phyloP scores from a whole-genome alignment of 2,113 vertebrate species.

The Rhinogobius similis region DNA sequence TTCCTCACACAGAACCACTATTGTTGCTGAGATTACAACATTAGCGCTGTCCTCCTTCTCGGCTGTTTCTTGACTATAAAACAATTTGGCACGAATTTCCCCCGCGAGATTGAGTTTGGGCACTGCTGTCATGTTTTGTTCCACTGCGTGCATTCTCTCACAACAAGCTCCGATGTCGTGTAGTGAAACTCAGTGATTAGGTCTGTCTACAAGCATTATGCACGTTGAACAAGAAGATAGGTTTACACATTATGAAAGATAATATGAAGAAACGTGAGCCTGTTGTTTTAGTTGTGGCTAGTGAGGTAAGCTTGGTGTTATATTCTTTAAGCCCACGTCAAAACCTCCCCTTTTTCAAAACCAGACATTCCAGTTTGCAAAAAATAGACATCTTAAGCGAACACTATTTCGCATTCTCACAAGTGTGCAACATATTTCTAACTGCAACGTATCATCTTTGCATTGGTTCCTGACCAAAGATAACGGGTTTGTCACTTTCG shows the following conservation, averaged over 20 bases:
- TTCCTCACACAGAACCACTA: constrained; percentile 57
- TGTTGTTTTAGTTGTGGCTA: constrained; percentile 36
- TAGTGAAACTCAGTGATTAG: constrained; percentile 65
- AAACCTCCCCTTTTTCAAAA: constrained; percentile 32
- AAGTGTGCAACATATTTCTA: constrained; percentile 30
- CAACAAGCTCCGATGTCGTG: constrained; percentile 44
- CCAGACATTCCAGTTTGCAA: constrained; percentile 51
- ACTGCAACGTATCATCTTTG: constrained; percentile 40
- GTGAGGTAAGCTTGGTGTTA: constrained; percentile 55
- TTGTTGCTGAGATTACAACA: constrained; percentile 57
- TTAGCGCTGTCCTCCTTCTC: constrained; percentile 39
- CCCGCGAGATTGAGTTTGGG: constrained; percentile 27
- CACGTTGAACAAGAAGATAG: constrained; percentile 40
- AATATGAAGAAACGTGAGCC: constrained; percentile 62
- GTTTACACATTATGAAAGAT: constrained; percentile 59
- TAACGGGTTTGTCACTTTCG: constrained; percentile 41
- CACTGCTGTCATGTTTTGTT: no score
- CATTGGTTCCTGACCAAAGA: constrained; percentile 30
- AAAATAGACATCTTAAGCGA: constrained; percentile 2
- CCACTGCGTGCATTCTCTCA: constrained; percentile 48
- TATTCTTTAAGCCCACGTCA: constrained; percentile 38
- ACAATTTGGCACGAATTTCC: constrained; percentile 67
- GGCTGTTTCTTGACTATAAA: constrained; percentile 47
- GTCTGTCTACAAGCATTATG: constrained; percentile 57
- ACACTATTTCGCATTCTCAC: neutral